A percentile compares a stretch with the other conserved stretches of the same genome.
These are phyloP conservation scores for Thunnus albacares DNA, from an alignment of 2,797 vertebrate species.

Conservation along the genomic window DNA sequence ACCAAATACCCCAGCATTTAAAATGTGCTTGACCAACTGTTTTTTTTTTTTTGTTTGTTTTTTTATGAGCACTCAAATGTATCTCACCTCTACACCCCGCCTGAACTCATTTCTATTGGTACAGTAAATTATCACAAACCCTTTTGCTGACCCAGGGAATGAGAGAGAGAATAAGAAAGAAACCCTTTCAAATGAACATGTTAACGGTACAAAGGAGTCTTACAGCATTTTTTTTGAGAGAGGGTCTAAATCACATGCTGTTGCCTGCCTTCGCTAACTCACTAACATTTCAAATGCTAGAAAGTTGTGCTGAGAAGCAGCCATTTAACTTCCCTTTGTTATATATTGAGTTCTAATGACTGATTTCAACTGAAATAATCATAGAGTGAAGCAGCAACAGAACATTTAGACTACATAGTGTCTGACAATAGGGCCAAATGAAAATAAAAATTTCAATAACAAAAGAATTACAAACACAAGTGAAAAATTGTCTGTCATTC, in stretches of 20 bases:
- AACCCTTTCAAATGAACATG: conserved; percentile 1
- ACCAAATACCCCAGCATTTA: background rate
- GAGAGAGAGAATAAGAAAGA: background rate
- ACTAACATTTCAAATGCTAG: conserved; percentile 16
- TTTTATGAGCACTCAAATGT: conserved; percentile 15
- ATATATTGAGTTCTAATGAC: conserved; percentile 3
- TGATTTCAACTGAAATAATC: background rate
- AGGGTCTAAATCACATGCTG: conserved; percentile 20
- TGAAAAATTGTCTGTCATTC: too few relatives aligned
- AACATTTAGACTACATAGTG: background rate
- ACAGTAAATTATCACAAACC: conserved; percentile 34
- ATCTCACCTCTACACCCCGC: background rate
- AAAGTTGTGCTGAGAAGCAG: background rate
- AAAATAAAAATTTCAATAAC: too few relatives aligned
- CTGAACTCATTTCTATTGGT: conserved; percentile 22
- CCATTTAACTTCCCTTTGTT: background rate
- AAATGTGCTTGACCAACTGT: background rate
- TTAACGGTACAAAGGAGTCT: conserved; percentile 3
- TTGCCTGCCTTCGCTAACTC: background rate
- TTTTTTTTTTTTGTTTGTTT: background rate
- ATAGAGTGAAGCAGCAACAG: background rate
- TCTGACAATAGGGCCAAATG: too few relatives aligned
- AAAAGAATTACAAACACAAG: too few relatives aligned
- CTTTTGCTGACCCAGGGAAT: conserved; percentile 21
- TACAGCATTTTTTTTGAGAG: background rate